A percentile compares a stretch with the other conserved stretches of the same genome.
These are phyloP conservation scores for Drosophila flavopinicola DNA, from an alignment of 2,888 invertebrate genomes.

Conservation along the genomic window DNA sequence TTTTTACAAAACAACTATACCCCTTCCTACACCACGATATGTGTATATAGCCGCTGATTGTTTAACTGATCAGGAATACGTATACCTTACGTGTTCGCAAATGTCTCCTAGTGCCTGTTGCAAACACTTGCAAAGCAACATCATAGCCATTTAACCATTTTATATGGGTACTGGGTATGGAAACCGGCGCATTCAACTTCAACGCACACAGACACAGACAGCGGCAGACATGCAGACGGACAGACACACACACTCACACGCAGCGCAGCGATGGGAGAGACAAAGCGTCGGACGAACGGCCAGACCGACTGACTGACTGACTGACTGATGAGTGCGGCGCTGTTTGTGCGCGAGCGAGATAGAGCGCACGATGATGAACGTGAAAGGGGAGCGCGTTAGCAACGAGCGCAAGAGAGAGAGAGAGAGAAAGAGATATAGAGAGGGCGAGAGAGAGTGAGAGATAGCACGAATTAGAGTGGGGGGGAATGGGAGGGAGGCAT, in stretches of 20 bases:
- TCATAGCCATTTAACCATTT: not conserved
- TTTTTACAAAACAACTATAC: no score
- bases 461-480: no score
- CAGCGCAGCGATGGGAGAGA: slow-evolving; percentile 31
- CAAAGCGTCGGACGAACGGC: slow-evolving; percentile 22
- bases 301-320: slow-evolving; percentile 35
- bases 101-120: not conserved
- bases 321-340: slow-evolving; percentile 48
- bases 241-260: slow-evolving; percentile 32
- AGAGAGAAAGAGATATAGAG: not conserved
- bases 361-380: slow-evolving; percentile 29
- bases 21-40: no score
- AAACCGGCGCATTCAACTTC: slow-evolving; percentile 80
- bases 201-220: slow-evolving; percentile 59
- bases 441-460: not conserved
- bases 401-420: slow-evolving; percentile 14
- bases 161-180: not conserved
- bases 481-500: slow-evolving; percentile 16
- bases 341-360: slow-evolving; percentile 30
- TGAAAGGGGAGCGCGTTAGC: slow-evolving; percentile 25
- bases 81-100: not conserved
- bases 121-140: not conserved
- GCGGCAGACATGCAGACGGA: slow-evolving; percentile 19
- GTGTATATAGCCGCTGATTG: no score
- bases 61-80: not conserved